Percentiles rank a stretch among this genome's conserved stretches.
Conservation (phyloP, 2,888 invertebrate species). For the Pegoplata infirma region DNA sequence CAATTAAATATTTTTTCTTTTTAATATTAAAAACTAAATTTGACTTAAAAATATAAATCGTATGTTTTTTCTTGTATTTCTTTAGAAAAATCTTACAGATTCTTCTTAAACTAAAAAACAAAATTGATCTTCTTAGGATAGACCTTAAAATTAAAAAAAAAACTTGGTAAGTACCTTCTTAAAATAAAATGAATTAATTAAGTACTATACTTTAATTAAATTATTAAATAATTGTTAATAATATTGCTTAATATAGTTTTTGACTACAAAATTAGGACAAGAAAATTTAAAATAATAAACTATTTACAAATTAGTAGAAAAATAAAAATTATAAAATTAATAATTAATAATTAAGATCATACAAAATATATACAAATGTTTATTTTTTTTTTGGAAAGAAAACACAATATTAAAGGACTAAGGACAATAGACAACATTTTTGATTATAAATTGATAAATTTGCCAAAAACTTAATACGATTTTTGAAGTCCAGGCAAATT, state of each 20-base stretch:
- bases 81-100: conserved; percentile 42
- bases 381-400: neutral
- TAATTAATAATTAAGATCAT: conserved; percentile 5
- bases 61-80: neutral
- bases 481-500: too few species aligned
- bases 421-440: too few species aligned
- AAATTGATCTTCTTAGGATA: neutral
- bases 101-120: conserved; percentile 2
- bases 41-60: conserved; percentile 1
- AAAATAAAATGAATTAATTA: conserved; percentile 8
- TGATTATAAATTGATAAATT: too few species aligned
- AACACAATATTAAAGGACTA: neutral
- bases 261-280: conserved; percentile 28
- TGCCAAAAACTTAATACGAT: too few species aligned
- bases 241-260: conserved; percentile 37
- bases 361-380: neutral
- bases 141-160: neutral
- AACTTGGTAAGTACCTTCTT: neutral
- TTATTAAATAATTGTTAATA: conserved; percentile 31
- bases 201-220: conserved; percentile 22
- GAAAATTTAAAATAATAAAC: conserved; percentile 12
- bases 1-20: neutral
- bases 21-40: conserved; percentile 6
- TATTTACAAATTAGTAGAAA: conserved; percentile 44
- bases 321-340: conserved; percentile 3